Base-by-base conservation (phyloP, 2,888 invertebrate genomes). In the Caenorhabditis panamensis region DNA sequence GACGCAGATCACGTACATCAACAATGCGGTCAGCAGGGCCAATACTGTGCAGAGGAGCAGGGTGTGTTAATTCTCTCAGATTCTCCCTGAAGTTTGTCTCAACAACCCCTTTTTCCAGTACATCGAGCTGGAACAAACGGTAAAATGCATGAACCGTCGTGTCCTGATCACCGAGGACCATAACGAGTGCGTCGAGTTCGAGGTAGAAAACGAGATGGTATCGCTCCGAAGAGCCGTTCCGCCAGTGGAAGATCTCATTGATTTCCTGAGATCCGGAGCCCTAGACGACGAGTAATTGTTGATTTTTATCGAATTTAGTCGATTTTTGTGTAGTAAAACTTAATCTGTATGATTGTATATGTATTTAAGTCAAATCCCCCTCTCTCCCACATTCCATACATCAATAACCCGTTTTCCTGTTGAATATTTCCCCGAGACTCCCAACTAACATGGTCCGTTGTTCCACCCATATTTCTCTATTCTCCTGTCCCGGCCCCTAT, bases 51-150 rank as follows among this genome's bases (percentile, higher is more conserved):
- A 11, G 8, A 67, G 72, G 28, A 64, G 20, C 64, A 58, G 64
- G 59, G 73, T 73, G 26, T 49, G 62, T 61, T 18, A 4, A 11
- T 9, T 31, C 28, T n/a, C 6, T n/a, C n/a, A n/a, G n/a, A n/a
- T n/a, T n/a, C n/a, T n/a, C n/a, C n/a, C n/a, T n/a, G n/a, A n/a
- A n/a, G n/a, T n/a, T n/a, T n/a, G n/a, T n/a, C n/a, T n/a, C n/a
- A n/a, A n/a, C n/a, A n/a, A n/a, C n/a, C n/a, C n/a, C n/a, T n/a
- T 54, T 37, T 66, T 61, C 41, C 61, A 79, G 73, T 79, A 62
- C 24, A 64, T 79, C 26, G 79, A 79, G 44, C 31, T 79, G 62
- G 79, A 79, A 22, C 79, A 79, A 28, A 79, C 69, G 0, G 79
- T 79, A 0, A 79, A 75, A 64, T 79, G 79, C 37, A 73, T 63